These are phyloP conservation scores for Neosilurus hyrtlii DNA, from an alignment of 2,797 vertebrate genomes.

Conservation along the genomic window DNA sequence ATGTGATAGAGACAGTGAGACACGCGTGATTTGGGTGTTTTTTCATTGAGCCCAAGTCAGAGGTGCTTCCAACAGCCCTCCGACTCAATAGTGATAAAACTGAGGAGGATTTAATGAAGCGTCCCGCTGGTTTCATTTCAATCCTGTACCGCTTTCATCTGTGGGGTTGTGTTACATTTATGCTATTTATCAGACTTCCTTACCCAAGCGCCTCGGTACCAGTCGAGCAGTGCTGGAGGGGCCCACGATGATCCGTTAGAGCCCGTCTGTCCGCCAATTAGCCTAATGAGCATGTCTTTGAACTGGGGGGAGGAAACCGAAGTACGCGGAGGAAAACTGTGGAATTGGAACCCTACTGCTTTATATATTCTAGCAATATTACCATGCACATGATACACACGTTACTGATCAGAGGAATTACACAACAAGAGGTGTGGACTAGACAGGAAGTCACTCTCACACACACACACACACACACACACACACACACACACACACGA, in stretches of 20 bases:
- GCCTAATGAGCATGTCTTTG: too few relatives aligned
- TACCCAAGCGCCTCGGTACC: too few relatives aligned
- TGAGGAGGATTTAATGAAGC: background rate
- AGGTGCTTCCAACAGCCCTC: background rate
- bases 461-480: background rate
- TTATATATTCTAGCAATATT: background rate
- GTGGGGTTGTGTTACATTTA: too few relatives aligned
- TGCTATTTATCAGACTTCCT: too few relatives aligned
- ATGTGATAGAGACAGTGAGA: conserved; percentile 26
- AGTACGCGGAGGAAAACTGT: too few relatives aligned
- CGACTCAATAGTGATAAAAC: background rate
- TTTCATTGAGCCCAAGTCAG: conserved; percentile 24
- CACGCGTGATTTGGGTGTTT: background rate
- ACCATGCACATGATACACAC: background rate
- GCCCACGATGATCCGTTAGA: too few relatives aligned
- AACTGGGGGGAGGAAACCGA: too few relatives aligned
- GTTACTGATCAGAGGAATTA: background rate
- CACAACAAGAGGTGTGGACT: background rate
- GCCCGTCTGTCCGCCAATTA: too few relatives aligned
- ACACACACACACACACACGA: background rate
- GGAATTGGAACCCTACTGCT: background rate
- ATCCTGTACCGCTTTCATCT: background rate
- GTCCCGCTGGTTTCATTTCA: too few relatives aligned
- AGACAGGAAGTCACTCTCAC: background rate
- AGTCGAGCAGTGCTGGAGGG: too few relatives aligned